Percentiles rank a stretch among this genome's conserved stretches.
These are phyloP conservation scores for Hyposoter dolosus DNA, from an alignment of 2,888 invertebrate species.

Conservation along the genomic window DNA sequence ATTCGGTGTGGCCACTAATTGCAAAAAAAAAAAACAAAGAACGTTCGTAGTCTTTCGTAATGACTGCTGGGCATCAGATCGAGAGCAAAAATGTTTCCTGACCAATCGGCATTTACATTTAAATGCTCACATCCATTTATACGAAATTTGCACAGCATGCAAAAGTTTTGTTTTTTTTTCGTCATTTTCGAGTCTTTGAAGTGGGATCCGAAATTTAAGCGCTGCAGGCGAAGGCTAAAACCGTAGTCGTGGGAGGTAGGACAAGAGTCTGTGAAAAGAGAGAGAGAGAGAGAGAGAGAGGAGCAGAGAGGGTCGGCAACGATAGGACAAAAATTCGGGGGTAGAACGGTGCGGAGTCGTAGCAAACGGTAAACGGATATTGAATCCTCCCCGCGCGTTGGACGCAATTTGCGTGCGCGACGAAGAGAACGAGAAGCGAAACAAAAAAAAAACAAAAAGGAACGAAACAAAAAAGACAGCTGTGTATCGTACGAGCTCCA, in stretches of 20 bases:
- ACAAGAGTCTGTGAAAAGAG: background rate
- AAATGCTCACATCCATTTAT: background rate
- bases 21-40: background rate
- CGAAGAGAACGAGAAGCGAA: slow-evolving; percentile 41
- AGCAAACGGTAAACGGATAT: slow-evolving; percentile 43
- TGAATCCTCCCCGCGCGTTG: slow-evolving; percentile 30
- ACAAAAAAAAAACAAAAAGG: background rate
- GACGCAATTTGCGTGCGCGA: slow-evolving; percentile 58
- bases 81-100: background rate
- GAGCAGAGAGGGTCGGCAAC: background rate
- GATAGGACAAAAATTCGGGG: slow-evolving; percentile 17
- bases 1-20: background rate
- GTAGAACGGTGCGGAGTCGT: slow-evolving; percentile 10
- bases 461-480: background rate
- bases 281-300: too few species aligned
- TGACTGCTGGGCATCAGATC: background rate
- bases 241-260: background rate
- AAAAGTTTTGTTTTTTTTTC: slow-evolving; percentile 6
- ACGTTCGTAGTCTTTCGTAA: background rate
- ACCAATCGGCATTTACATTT: background rate
- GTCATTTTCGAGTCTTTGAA: slow-evolving; percentile 37
- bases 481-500: background rate
- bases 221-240: slow-evolving; percentile 7
- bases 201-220: slow-evolving; percentile 16
- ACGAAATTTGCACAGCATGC: background rate